Evolutionary conservation across 2,888 invertebrate genomes (phyloP), one percentile per base, ranked within the genome.

Genomic region (Andrena hattorfiana): DNA sequence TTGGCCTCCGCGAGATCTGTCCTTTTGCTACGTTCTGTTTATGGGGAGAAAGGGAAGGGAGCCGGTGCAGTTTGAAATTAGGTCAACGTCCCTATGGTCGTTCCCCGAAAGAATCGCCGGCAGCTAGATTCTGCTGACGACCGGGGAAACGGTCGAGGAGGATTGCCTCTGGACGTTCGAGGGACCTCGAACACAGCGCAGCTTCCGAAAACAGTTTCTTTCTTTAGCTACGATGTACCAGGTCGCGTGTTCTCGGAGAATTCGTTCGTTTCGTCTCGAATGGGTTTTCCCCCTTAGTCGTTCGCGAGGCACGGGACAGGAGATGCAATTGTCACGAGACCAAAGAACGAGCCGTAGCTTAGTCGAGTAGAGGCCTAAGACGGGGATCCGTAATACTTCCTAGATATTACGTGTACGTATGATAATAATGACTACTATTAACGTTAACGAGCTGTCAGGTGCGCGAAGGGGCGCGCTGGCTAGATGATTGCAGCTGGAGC

Each of bases 341-440:
- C 89, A 89, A 89, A 80, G 64, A 80, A 83, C 69, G 83, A 84
- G 67, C 59, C 51, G 83, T 85, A 89, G 87, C 28, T 54, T 88
- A 89, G 87, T 80, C 76, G 75, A 77, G 87, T 88, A 89, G 87
- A 82, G 86, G 89, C 86, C 86, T 85, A 89, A 84, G 67, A 78
- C 49, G 62, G 69, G 68, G 77, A 81, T 79, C 81, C 84, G 83
- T 88, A 88, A 82, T 87, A 88, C 68, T 85, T 87, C 81, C 78
- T 90, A 89, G 85, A 86, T 89, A 87, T 87, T 90, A 89, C 79
- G 77, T 87, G 83, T 90, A 88, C 77, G 74, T 85, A 86, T 69
- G 81, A 83, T 85, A 80, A 79, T 77, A 85, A 85, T 42, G 66
- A 85, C 70, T 63, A 84, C 83, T 59, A 85, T 74, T 86, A 85